Evolutionary conservation across 2,113 vertebrate species (phyloP).

Genomic region (Rhabdomys dilectus): DNA sequence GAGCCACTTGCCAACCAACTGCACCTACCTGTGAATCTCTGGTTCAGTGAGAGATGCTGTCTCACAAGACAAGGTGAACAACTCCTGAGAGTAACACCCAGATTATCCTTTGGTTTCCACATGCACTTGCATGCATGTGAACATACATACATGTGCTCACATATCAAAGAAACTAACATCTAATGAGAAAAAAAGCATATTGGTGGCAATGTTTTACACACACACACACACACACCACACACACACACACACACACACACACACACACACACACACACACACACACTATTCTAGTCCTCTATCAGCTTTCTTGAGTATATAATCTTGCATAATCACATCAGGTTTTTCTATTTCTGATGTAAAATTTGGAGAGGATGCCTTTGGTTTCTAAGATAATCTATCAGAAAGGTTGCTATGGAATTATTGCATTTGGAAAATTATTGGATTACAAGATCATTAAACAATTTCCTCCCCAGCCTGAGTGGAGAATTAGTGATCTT

Average conservation of each 20-base stretch:
- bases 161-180: neutral
- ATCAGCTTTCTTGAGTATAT: neutral
- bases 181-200: neutral
- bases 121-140: neutral
- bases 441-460: conserved; percentile 61
- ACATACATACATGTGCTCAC: neutral
- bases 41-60: neutral
- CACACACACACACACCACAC: neutral
- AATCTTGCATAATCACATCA: conserved; percentile 39
- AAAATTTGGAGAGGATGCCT: conserved; percentile 51
- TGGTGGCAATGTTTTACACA: neutral
- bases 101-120: neutral
- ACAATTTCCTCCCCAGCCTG: neutral
- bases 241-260: too few relatives aligned
- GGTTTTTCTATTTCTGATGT: neutral
- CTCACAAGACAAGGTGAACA: neutral
- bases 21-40: fast-evolving
- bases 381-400: conserved; percentile 56
- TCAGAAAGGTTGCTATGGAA: conserved; percentile 30
- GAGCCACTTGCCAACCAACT: neutral
- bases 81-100: neutral
- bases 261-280: neutral
- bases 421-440: conserved; percentile 56
- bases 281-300: neutral
- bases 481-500: conserved; percentile 49